These are phyloP conservation scores for Condylostylus longicornis DNA, from an alignment of 1,140 invertebrate species.

Conservation along the genomic window DNA sequence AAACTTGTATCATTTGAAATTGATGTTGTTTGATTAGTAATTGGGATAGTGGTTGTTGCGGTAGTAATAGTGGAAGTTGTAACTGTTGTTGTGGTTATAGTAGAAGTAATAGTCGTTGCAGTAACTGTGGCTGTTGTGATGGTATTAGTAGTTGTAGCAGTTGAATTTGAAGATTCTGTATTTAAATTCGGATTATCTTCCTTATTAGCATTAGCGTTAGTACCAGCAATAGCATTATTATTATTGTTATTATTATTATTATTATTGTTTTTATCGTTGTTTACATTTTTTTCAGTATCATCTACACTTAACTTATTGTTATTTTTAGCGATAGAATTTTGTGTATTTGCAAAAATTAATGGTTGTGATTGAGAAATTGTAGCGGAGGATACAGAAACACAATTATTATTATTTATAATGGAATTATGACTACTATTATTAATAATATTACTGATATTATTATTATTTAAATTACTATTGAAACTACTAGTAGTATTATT, in stretches of 20 bases:
- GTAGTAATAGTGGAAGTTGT: conserved; percentile 1
- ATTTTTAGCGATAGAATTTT: neutral
- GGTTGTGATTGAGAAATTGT: conserved; percentile 6
- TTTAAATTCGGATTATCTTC: conserved; percentile 19
- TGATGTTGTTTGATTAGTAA: no score
- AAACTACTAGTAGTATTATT: conserved; percentile 20
- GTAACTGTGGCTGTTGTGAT: conserved; percentile 11
- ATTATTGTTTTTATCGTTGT: neutral
- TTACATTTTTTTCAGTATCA: neutral
- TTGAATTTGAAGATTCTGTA: conserved; percentile 3
- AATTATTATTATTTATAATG: conserved; percentile 18
- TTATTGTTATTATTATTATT: conserved; percentile 10
- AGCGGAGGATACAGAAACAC: conserved; percentile 9
- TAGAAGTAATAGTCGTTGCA: conserved; percentile 18
- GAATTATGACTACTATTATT: conserved; percentile 18
- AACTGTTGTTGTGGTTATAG: conserved; percentile 5
- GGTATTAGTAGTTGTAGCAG: conserved; percentile 11
- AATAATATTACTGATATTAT: conserved; percentile 11
- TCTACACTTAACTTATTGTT: neutral
- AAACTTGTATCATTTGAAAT: no score
- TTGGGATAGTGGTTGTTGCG: conserved; percentile 1
- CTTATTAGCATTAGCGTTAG: conserved; percentile 22
- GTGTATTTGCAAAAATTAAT: neutral
- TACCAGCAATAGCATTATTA: conserved; percentile 17
- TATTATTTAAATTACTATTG: conserved; percentile 4